Evolutionary conservation across 2,888 invertebrate genomes (phyloP).

Genomic region (Cerastis leucographa): DNA sequence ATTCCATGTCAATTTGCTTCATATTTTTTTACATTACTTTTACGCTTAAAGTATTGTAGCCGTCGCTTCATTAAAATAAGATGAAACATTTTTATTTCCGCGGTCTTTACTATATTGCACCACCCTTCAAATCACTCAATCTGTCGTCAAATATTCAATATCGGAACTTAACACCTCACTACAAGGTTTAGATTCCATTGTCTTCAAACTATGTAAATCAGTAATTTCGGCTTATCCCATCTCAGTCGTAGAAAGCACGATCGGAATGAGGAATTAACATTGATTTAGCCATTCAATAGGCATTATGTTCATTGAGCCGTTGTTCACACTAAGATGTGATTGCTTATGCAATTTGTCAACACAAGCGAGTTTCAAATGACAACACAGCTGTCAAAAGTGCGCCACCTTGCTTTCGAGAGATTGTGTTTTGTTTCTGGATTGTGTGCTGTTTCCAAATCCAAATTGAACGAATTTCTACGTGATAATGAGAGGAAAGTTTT

Average conservation of each 20-base stretch:
- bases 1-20: too few relatives aligned
- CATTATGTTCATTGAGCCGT: constrained; percentile 76
- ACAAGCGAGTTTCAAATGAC: constrained; percentile 44
- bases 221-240: constrained; percentile 78
- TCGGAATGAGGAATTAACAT: constrained; percentile 70
- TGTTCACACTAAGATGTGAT: constrained; percentile 63
- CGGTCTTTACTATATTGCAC: constrained; percentile 26
- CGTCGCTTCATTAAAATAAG: neutral
- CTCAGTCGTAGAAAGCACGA: constrained; percentile 77
- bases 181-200: constrained; percentile 70
- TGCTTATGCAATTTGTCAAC: constrained; percentile 50
- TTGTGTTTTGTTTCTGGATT: neutral
- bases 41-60: neutral
- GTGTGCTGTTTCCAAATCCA: too few relatives aligned
- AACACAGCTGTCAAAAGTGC: constrained; percentile 29
- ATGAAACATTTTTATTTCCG: neutral
- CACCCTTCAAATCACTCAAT: constrained; percentile 33
- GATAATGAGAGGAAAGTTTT: neutral
- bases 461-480: neutral
- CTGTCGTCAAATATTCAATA: constrained; percentile 46
- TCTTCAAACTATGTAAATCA: constrained; percentile 72
- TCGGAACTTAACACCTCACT: constrained; percentile 46
- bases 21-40: neutral
- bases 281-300: constrained; percentile 75
- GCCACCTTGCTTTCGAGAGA: constrained; percentile 36